phyloP scores from a whole-genome alignment of 2,797 vertebrate genomes.

The Oryzias sinensis region DNA sequence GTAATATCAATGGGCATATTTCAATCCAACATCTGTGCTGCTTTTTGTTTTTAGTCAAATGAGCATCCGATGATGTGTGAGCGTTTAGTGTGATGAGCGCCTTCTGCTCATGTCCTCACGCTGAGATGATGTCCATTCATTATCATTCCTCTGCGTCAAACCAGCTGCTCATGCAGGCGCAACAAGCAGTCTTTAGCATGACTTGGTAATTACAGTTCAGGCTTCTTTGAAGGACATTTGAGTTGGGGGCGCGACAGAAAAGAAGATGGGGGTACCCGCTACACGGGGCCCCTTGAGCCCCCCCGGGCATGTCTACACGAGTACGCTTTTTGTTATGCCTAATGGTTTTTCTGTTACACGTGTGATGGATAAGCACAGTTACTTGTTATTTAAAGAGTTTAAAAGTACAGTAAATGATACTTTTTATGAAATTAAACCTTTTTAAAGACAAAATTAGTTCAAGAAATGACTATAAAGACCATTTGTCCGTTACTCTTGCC shows the following conservation, averaged over 20 bases:
- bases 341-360: background rate
- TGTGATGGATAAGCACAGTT: background rate
- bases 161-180: constrained; percentile 66
- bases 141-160: constrained; percentile 72
- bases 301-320: constrained; percentile 5
- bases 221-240: constrained; percentile 12
- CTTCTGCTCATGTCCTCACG: constrained; percentile 52
- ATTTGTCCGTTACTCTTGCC: background rate
- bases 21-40: background rate
- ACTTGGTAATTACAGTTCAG: constrained; percentile 63
- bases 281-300: constrained; percentile 11
- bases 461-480: too few species aligned
- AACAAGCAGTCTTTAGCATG: constrained; percentile 66
- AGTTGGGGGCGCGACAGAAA: constrained; percentile 9
- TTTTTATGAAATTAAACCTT: too few species aligned
- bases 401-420: too few species aligned
- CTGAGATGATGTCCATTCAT: constrained; percentile 61
- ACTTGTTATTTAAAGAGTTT: background rate
- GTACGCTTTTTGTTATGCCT: constrained; percentile 16
- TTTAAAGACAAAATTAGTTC: too few species aligned
- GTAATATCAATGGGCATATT: too few species aligned
- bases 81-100: constrained; percentile 29
- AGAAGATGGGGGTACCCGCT: constrained; percentile 18
- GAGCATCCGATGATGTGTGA: constrained; percentile 4
- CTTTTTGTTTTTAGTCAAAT: constrained; percentile 1